phyloP scores from a whole-genome alignment of 2,888 invertebrate species.

The Drosophila quasianomalipes region DNA sequence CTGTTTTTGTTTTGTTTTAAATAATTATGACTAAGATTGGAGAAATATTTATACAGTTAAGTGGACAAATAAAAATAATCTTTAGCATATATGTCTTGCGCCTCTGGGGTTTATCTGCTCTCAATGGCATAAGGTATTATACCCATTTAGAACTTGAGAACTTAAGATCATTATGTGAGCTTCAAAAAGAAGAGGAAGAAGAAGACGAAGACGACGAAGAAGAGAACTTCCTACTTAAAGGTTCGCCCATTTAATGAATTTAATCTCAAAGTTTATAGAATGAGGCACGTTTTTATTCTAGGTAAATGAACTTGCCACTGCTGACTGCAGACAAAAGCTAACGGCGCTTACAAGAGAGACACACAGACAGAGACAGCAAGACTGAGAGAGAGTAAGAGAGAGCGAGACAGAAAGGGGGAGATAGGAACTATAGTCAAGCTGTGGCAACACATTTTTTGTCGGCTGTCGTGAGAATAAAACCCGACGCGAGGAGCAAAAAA shows the following conservation, averaged over 20 bases:
- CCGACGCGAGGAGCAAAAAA: slow-evolving; percentile 8
- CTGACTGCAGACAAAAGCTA: slow-evolving; percentile 65
- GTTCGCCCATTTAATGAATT: slow-evolving; percentile 61
- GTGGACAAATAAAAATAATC: neutral
- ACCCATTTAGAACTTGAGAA: neutral
- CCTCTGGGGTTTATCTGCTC: neutral
- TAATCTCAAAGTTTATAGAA: slow-evolving; percentile 61
- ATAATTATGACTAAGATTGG: neutral
- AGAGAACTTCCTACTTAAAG: slow-evolving; percentile 46
- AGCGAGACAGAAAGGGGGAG: slow-evolving; percentile 2
- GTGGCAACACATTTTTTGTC: slow-evolving; percentile 62
- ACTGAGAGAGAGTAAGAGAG: neutral
- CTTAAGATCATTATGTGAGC: slow-evolving; percentile 36
- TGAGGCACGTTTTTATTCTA: slow-evolving; percentile 62
- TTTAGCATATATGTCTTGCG: neutral
- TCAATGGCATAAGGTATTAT: neutral
- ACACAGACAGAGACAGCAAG: neutral
- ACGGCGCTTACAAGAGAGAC: slow-evolving; percentile 57
- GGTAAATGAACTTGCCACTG: slow-evolving; percentile 70
- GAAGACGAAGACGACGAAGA: neutral
- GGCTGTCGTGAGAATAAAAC: slow-evolving; percentile 71
- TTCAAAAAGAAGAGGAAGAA: slow-evolving; percentile 4
- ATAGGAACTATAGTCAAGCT: slow-evolving; percentile 14
- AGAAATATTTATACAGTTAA: neutral
- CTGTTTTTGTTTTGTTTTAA: neutral